These are phyloP conservation scores for Lepus oiostolus DNA, from an alignment of 2,797 vertebrate species.

Conservation along the genomic window DNA sequence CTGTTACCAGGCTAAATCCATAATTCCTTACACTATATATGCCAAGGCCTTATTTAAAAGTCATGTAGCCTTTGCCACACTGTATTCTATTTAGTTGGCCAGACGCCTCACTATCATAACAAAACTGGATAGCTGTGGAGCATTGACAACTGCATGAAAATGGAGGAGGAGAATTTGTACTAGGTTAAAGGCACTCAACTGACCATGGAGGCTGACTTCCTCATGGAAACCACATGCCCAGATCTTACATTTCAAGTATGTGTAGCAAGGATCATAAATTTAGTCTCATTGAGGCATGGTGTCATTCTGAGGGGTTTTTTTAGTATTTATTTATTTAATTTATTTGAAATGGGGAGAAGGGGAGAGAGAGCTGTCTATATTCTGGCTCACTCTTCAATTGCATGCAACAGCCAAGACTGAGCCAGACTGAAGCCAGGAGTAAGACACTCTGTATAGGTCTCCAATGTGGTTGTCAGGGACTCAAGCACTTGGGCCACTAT, in stretches of 20 bases:
- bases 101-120: no score
- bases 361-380: no score
- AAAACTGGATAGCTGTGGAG: not conserved
- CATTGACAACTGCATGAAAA: not conserved
- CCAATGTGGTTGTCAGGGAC: no score
- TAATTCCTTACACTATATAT: not conserved
- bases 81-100: not conserved
- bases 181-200: not conserved
- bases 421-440: no score
- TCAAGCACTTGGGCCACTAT: no score
- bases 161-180: not conserved
- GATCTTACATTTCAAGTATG: not conserved
- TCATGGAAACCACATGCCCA: not conserved
- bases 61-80: not conserved
- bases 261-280: not conserved
- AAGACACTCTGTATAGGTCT: no score
- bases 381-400: no score
- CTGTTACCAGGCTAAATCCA: not conserved
- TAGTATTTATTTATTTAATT: no score
- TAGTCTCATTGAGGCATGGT: not conserved
- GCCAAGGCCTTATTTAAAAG: not conserved
- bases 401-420: no score
- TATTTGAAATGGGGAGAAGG: no score
- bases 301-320: constrained; percentile 1
- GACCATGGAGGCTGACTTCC: not conserved